Evolutionary conservation across 2,113 vertebrate genomes (phyloP), one percentile per base, ranked within the genome.

Genomic region (Mus spicilegus): DNA sequence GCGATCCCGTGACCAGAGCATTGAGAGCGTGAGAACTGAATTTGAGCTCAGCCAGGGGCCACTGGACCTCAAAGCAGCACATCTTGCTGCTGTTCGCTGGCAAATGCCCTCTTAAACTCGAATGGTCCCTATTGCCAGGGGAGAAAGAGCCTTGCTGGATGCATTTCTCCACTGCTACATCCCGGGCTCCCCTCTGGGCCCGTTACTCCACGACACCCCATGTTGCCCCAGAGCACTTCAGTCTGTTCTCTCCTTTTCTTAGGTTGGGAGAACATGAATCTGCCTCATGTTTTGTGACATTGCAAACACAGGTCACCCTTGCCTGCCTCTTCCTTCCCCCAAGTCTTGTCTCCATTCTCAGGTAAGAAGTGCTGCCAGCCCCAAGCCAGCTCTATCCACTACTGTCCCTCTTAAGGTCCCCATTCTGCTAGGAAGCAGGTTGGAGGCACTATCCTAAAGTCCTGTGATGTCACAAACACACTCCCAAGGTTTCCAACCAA

Each of bases 401-500:
- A 49, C 39, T 5, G n/a, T 20, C 1, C 12, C 26, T 54, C 63
- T 42, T 0, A 9, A 73, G 7, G 33, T 28, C n/a, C 87, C 49
- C 14, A 2, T 42, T 58, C 28, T 67, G 26, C 63, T 76, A 85
- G 11, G 33, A 19, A 65, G 67, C 46, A 69, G 9, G 69, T 72
- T 33, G 42, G 33, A 17, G 42, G 24, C 4, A 9, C 78, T 58
- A 39, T 22, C 39, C 26, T 51, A 1, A 26, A 77, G 56, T 88
- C 92, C 39, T 92, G 5, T 39, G 69, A 91, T 90, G 82, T 33
- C 73, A 96, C 3, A 20, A 58, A 85, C 92, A 54, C 77, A 49
- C 84, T 63, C 75, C 42, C 33, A 12, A 93, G 49, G 63, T 61
- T 97, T 72, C 12, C 77, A 96, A 96, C 10, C 69, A 94, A 82